These are phyloP conservation scores for Tapirus indicus DNA, from an alignment of 2,797 vertebrate species.

Conservation along the genomic window DNA sequence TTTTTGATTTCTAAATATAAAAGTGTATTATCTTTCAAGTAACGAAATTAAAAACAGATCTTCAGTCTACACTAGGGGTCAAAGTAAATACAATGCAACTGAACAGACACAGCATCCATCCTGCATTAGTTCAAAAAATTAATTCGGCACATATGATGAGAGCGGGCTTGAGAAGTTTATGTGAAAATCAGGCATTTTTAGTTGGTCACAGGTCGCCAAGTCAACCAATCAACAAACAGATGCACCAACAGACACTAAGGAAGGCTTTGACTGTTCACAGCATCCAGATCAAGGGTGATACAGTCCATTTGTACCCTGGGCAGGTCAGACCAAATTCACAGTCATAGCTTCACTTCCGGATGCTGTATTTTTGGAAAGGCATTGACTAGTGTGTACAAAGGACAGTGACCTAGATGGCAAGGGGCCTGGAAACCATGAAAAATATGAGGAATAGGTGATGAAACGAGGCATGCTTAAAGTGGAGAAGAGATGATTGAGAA, in stretches of 20 bases:
- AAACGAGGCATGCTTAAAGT: background rate
- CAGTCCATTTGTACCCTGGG: background rate
- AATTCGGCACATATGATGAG: background rate
- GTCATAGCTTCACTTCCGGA: background rate
- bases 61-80: background rate
- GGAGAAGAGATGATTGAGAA: conserved; percentile 30
- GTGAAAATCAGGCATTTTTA: background rate
- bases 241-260: background rate
- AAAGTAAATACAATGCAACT: conserved; percentile 24
- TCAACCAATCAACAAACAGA: background rate
- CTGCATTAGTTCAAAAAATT: background rate
- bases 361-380: conserved; percentile 29
- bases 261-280: background rate
- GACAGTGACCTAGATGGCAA: conserved; percentile 51
- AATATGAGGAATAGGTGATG: background rate
- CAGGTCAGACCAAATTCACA: background rate
- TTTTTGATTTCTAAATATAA: background rate
- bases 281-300: background rate
- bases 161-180: background rate
- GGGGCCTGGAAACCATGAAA: background rate
- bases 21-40: background rate
- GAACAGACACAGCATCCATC: background rate
- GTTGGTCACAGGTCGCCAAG: background rate
- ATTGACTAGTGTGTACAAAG: background rate
- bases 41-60: background rate